A percentile compares a stretch with the other conserved stretches of the same genome.
These are phyloP conservation scores for Asteroscopus sphinx DNA, from an alignment of 2,888 invertebrate genomes.

Conservation along the genomic window DNA sequence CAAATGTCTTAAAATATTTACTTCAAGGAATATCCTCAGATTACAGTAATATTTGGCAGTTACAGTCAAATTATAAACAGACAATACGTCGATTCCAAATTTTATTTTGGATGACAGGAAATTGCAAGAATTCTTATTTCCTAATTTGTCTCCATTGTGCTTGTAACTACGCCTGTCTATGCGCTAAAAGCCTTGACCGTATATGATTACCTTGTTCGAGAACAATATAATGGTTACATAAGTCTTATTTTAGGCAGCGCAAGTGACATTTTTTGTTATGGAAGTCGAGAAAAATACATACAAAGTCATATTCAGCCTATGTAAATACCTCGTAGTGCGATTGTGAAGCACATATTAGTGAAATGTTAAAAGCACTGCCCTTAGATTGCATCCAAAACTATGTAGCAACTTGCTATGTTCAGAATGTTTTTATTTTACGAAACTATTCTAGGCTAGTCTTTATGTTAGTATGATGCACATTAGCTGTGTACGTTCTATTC, in stretches of 20 bases:
- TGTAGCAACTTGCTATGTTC: constrained; percentile 53
- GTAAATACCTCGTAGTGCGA: constrained; percentile 64
- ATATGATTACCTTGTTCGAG: constrained; percentile 37
- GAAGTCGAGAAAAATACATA: constrained; percentile 9
- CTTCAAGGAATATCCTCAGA: too few relatives aligned
- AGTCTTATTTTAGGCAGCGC: constrained; percentile 25
- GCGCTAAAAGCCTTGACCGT: constrained; percentile 32
- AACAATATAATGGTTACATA: constrained; percentile 32
- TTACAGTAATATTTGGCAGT: not conserved
- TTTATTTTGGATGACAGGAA: constrained; percentile 30
- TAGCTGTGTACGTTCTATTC: constrained; percentile 48
- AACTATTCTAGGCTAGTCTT: constrained; percentile 44
- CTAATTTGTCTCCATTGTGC: constrained; percentile 43
- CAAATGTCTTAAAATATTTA: too few relatives aligned
- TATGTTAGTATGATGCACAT: constrained; percentile 49
- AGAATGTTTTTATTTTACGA: constrained; percentile 34
- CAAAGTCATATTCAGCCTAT: constrained; percentile 64
- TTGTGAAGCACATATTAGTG: constrained; percentile 68
- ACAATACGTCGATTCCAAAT: constrained; percentile 4
- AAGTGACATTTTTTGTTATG: constrained; percentile 7
- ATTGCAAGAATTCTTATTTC: constrained; percentile 22
- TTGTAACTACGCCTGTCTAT: constrained; percentile 21
- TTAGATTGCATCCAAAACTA: constrained; percentile 60
- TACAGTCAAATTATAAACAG: not conserved
- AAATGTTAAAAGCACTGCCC: constrained; percentile 68